These are phyloP conservation scores for Diplazon laetatorius DNA, from an alignment of 2,888 invertebrate species.

Conservation along the genomic window DNA sequence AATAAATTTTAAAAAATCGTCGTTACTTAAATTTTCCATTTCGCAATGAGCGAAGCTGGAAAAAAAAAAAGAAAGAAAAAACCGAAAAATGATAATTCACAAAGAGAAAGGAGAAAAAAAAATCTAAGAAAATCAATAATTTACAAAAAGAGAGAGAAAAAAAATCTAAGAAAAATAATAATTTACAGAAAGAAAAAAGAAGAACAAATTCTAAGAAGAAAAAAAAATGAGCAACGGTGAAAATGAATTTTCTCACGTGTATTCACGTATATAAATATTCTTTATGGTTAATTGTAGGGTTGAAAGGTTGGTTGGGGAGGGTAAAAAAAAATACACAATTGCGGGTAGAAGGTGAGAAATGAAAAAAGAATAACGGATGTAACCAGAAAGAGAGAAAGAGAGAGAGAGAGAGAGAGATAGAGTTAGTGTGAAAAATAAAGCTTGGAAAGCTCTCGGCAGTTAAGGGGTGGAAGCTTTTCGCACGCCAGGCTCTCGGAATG, in stretches of 20 bases:
- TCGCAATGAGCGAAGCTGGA: no score
- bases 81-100: not conserved
- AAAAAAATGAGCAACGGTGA: not conserved
- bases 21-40: no score
- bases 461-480: constrained; percentile 65
- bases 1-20: no score
- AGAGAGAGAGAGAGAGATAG: constrained; percentile 38
- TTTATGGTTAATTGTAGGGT: not conserved
- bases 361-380: constrained; percentile 9
- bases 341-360: constrained; percentile 19
- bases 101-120: not conserved
- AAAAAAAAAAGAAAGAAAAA: no score
- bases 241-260: not conserved
- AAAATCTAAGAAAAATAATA: not conserved
- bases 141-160: not conserved
- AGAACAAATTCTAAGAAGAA: not conserved
- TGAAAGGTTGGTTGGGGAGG: not conserved
- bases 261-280: constrained; percentile 14
- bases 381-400: constrained; percentile 37
- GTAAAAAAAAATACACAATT: constrained; percentile 40
- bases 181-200: not conserved
- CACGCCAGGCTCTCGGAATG: constrained; percentile 57
- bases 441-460: constrained; percentile 65
- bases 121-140: not conserved
- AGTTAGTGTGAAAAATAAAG: constrained; percentile 62